Base-by-base conservation (phyloP, 2,113 vertebrate species). In the Crocuta crocuta region DNA sequence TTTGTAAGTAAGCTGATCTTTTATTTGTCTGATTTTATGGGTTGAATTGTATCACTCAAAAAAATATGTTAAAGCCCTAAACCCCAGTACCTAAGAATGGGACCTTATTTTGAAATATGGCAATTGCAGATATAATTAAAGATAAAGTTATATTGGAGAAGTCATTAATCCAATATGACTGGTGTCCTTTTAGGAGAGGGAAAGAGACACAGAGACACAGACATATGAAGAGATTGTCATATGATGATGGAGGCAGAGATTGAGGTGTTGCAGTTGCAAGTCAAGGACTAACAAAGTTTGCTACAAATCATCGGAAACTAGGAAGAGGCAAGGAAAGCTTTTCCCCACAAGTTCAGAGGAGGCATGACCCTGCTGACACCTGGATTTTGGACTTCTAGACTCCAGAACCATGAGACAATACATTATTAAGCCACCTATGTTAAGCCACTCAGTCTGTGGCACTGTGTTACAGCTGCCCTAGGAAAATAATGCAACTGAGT, bases 1-100 rank as follows among this genome's bases (percentile, higher is more conserved):
- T 92, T 95, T 86, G 76, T 82, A 93, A 89, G 31, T 76, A 28
- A 68, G 35, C 48, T 76, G 45, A 58, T 24, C 19, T 86, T 95
- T 84, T 50, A 43, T 91, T 85, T 91, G 50, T 31, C 48, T 79
- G 23, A 66, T 95, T 58, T 78, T 91, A 85, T 39, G 50, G 39
- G 83, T 80, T 28, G 48, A 86, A 86, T 86, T 78, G 26, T 93
- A 53, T 53, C 11, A n/a, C 26, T 66, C 92, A 66, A 86, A 85
- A 55, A 43, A n/a, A 8, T 55, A 43, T 24, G 31, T 86, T 53
- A 28, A 86, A 93, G 11, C 58, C n/a, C 19, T 78, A 74, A 48
- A 6, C 23, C 55, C 53, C 43, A 65, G 23, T 65, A 79, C 13
- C n/a, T 79, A 73, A 65, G 70, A 76, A 76, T 76, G 43, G 23